These are phyloP conservation scores for Streblospio benedicti DNA, from an alignment of 1,140 invertebrate species.

Conservation along the genomic window DNA sequence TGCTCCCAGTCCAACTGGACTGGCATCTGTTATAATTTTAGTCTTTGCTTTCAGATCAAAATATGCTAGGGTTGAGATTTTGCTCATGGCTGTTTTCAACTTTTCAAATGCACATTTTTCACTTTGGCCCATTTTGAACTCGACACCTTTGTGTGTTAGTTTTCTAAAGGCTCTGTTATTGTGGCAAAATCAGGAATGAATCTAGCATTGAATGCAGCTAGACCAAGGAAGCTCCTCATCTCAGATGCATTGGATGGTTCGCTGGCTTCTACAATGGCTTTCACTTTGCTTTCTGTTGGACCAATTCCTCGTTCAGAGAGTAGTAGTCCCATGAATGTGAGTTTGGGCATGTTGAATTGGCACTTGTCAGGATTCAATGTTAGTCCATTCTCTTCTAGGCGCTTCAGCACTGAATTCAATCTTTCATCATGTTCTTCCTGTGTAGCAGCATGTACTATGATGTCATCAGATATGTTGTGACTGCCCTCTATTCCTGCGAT, in stretches of 20 bases:
- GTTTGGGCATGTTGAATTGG: background rate
- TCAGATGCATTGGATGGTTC: conserved; percentile 6
- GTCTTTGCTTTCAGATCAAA: background rate
- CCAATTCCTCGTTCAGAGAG: background rate
- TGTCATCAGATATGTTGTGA: background rate
- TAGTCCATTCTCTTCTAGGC: background rate
- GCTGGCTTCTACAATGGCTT: background rate
- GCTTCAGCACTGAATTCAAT: background rate
- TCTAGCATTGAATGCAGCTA: conserved; percentile 6
- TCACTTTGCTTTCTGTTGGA: background rate
- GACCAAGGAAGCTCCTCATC: conserved; percentile 14
- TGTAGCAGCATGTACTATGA: background rate
- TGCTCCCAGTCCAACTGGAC: conserved; percentile 6
- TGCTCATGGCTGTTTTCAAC: background rate
- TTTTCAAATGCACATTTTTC: no score
- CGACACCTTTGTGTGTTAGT: background rate
- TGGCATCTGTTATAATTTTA: background rate
- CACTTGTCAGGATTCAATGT: conserved; percentile 1
- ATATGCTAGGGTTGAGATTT: background rate
- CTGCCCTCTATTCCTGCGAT: background rate
- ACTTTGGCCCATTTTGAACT: conserved; percentile 3
- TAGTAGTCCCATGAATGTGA: background rate
- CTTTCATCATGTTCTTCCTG: background rate
- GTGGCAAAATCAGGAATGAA: conserved; percentile 13
- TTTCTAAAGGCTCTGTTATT: background rate